Evolutionary conservation across 2,797 vertebrate species (phyloP).

Genomic region (Fistularia tabacaria): DNA sequence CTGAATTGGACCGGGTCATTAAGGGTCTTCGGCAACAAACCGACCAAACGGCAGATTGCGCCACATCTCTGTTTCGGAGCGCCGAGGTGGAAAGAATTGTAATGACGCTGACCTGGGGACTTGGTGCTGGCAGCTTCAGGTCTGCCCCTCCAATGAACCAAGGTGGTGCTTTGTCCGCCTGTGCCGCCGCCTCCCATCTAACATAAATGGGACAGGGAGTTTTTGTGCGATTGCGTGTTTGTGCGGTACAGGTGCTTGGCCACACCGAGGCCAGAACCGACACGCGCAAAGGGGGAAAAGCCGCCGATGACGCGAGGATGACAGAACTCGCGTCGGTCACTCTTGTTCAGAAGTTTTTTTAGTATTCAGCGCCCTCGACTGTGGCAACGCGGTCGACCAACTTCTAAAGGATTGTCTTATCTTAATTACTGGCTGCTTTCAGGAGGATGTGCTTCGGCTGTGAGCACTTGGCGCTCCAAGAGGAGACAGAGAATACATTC

Average conservation of each 20-base stretch:
- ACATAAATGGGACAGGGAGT: slow-evolving; percentile 22
- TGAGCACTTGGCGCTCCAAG: slow-evolving; percentile 31
- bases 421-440: slow-evolving; percentile 39
- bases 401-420: neutral
- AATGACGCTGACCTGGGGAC: slow-evolving; percentile 50
- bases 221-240: too few species aligned
- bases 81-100: slow-evolving; percentile 59
- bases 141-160: slow-evolving; percentile 60
- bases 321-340: slow-evolving; percentile 56
- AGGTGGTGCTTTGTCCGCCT: slow-evolving; percentile 43
- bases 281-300: slow-evolving; percentile 45
- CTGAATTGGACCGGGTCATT: slow-evolving; percentile 40
- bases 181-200: slow-evolving; percentile 54
- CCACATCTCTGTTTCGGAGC: slow-evolving; percentile 52
- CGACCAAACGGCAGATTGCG: slow-evolving; percentile 47
- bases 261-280: too few species aligned
- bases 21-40: slow-evolving; percentile 37
- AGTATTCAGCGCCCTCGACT: slow-evolving; percentile 15
- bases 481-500: slow-evolving; percentile 32
- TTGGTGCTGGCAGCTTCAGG: slow-evolving; percentile 53
- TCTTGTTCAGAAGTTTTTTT: slow-evolving; percentile 38
- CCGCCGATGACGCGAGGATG: slow-evolving; percentile 36
- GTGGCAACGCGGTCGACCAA: slow-evolving; percentile 20
- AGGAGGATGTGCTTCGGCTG: slow-evolving; percentile 24
- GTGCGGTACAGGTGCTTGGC: too few species aligned